Base-by-base conservation (phyloP, 2,797 vertebrate species). In the Helarctos malayanus region DNA sequence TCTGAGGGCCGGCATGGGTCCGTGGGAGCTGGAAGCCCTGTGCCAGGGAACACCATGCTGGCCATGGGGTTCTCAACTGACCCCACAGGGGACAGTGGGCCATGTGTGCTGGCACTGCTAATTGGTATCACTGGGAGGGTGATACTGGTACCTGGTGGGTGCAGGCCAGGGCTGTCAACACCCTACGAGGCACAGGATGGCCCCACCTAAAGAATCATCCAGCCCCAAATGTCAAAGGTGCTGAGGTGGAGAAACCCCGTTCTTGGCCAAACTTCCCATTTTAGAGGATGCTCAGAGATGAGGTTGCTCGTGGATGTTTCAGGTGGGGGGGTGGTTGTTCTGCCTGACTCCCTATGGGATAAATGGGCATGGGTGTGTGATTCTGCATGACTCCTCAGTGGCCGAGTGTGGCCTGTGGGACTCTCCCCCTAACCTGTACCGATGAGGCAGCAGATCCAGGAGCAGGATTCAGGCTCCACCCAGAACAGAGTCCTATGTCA, bases 291-390 rank as follows among this genome's bases (percentile, higher is more conserved):
- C 68, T 27, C 65, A 1, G 25, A 15, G 38, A 2, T 1, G 29
- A 1, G 1, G 71, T 14, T 3, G 15, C 6, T 52, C 9, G 1
- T 1, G n/a, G 38, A 32, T 32, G 75, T 49, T 88, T 71, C 27
- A 4, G 75, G 75, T 32, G 45, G 18, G 11, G 56, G 23, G 41
- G 19, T 0, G 4, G 27, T 15, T 5, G 35, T 2, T 23, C 47
- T 3, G 45, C 2, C 63, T 14, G 4, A 4, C 29, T 47, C 29
- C 85, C 49, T 23, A 4, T 0, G 15, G 47, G 56, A 3, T 1
- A 0, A 2, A 0, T 0, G 38, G 35, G 12, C 3, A 0, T 10
- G 1, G n/a, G 5, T 9, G 15, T 15, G 1, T 3, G 2, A 9
- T 6, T 61, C 82, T 14, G 4, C 23, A 2, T 4, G 25, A 15